phyloP scores from a whole-genome alignment of 2,113 vertebrate species.

The Poeciliopsis turrubarensis region DNA sequence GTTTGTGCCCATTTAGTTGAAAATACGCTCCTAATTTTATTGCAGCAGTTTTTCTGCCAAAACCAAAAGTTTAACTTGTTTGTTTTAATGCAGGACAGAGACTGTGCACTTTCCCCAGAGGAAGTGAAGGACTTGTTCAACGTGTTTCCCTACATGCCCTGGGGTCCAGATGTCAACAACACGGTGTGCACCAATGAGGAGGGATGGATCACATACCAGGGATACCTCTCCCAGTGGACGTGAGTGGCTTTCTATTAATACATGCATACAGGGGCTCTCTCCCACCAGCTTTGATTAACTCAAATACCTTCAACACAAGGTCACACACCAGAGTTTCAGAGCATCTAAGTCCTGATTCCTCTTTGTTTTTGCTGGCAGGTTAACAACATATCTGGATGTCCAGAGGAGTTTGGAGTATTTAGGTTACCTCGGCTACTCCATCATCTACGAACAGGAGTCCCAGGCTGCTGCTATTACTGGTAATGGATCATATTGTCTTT shows the following conservation, averaged over 20 bases:
- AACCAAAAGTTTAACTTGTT: constrained; percentile 5
- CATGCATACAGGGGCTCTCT: background rate
- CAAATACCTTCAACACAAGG: accelerated
- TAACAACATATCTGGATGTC: constrained; percentile 96
- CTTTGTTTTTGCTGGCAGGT: constrained; percentile 72
- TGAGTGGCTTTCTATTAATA: constrained; percentile 78
- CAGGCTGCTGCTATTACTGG: constrained; percentile 95
- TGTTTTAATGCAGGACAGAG: constrained; percentile 86
- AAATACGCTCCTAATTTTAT: background rate
- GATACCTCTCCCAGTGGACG: constrained; percentile 99
- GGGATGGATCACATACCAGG: constrained; percentile 99
- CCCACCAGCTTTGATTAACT: background rate
- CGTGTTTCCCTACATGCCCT: constrained; percentile 98
- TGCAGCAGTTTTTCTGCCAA: background rate
- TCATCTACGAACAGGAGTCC: constrained; percentile 96
- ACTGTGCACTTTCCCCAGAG: constrained; percentile 94
- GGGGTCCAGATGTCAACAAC: constrained; percentile 98
- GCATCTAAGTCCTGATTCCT: background rate
- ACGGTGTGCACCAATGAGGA: constrained; percentile 95
- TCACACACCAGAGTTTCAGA: background rate
- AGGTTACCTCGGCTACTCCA: constrained; percentile 96
- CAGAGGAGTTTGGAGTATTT: constrained; percentile 96
- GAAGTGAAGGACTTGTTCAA: constrained; percentile 97
- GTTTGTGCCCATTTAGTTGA: background rate
- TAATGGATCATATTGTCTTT: constrained; percentile 48